Conservation (phyloP, 2,113 vertebrate genomes). For the Vidua chalybeata region DNA sequence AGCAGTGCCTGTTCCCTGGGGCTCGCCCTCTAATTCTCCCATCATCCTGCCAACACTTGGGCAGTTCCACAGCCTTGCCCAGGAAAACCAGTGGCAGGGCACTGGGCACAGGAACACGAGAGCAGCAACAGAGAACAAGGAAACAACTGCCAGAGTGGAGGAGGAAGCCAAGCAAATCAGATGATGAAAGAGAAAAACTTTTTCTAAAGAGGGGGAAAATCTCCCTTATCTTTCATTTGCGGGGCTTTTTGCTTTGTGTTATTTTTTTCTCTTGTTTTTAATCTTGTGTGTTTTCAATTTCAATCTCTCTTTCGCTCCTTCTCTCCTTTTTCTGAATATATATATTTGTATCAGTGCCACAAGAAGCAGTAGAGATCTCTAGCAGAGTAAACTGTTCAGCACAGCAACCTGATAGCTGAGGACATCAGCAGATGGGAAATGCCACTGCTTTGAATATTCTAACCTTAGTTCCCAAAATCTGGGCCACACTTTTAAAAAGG, state of each 20-base stretch:
- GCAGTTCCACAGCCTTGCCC: not conserved
- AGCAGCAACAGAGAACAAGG: not conserved
- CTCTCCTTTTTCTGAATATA: not conserved
- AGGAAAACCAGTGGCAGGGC: not conserved
- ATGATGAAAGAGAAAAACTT: not conserved
- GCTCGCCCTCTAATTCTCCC: not conserved
- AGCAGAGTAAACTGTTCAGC: not conserved
- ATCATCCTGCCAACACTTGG: not conserved
- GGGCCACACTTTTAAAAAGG: not conserved
- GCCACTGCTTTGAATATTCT: not conserved
- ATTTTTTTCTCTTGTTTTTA: not conserved
- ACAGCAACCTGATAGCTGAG: not conserved
- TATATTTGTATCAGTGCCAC: not conserved
- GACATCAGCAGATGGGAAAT: slow-evolving; percentile 25
- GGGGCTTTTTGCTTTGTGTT: not conserved
- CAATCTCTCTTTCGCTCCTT: not conserved
- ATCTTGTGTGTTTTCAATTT: slow-evolving; percentile 43
- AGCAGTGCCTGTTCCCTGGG: not conserved
- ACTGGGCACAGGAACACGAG: not conserved
- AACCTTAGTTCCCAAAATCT: not conserved
- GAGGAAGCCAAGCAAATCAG: not conserved
- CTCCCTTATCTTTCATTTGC: not conserved
- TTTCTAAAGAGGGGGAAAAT: not conserved
- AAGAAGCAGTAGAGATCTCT: not conserved
- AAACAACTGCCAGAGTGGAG: not conserved